These are phyloP conservation scores for Vulpes ferrilata DNA, from an alignment of 2,113 vertebrate species.

Conservation along the genomic window DNA sequence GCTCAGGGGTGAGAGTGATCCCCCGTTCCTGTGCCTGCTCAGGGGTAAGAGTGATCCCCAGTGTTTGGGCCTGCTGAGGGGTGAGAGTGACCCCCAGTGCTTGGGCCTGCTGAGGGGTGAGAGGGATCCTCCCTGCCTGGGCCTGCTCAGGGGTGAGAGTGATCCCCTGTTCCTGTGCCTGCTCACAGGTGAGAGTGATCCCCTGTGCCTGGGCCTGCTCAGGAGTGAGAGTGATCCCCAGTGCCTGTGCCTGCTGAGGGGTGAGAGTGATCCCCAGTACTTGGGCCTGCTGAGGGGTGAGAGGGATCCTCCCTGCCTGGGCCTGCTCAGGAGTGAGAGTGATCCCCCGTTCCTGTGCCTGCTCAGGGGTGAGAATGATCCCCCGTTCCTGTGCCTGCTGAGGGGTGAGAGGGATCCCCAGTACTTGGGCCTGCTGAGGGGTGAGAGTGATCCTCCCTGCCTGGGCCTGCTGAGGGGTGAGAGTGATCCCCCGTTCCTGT, in stretches of 20 bases:
- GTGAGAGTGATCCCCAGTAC: not conserved
- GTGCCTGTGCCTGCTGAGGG: not conserved
- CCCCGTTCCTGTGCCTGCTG: rapidly evolving
- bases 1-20: not conserved
- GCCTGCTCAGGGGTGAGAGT: not conserved
- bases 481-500: not conserved
- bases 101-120: not conserved
- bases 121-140: rapidly evolving
- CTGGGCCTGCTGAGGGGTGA: not conserved
- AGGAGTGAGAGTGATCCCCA: rapidly evolving
- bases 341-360: not conserved
- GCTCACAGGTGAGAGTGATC: not conserved
- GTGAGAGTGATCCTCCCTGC: rapidly evolving
- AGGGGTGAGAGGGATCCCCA: rapidly evolving
- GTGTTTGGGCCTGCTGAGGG: rapidly evolving
- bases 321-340: not conserved
- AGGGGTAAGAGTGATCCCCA: not conserved
- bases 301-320: rapidly evolving
- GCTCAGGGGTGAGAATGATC: rapidly evolving
- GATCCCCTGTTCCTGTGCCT: rapidly evolving
- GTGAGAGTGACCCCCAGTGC: not conserved
- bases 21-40: not conserved
- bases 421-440: not conserved
- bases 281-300: not conserved
- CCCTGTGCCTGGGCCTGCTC: rapidly evolving